phyloP scores from a whole-genome alignment of 2,888 invertebrate species.

The Choreutis nemorana region DNA sequence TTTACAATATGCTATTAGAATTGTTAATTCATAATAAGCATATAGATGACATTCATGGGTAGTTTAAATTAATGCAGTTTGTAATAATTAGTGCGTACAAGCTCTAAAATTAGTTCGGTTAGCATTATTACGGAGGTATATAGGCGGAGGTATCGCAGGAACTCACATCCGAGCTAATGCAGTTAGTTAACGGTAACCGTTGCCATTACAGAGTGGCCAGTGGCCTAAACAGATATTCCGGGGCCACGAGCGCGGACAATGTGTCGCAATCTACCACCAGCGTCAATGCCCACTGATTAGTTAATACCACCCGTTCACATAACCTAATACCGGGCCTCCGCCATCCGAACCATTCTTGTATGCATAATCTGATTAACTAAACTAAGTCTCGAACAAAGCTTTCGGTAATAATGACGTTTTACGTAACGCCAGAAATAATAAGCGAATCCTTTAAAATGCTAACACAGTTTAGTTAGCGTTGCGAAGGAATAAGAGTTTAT shows the following conservation, averaged over 20 bases:
- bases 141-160: no score
- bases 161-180: slow-evolving; percentile 25
- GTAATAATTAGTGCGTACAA: no score
- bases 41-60: no score
- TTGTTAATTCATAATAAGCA: background rate
- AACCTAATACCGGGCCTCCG: slow-evolving; percentile 42
- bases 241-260: slow-evolving; percentile 59
- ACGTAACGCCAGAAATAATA: slow-evolving; percentile 22
- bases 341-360: slow-evolving; percentile 57
- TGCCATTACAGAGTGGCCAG: slow-evolving; percentile 55
- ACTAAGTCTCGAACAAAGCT: slow-evolving; percentile 60
- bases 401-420: slow-evolving; percentile 39
- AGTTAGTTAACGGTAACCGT: slow-evolving; percentile 45
- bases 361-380: slow-evolving; percentile 65
- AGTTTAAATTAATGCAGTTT: no score
- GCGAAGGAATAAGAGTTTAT: slow-evolving; percentile 13
- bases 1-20: background rate
- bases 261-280: slow-evolving; percentile 55
- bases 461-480: slow-evolving; percentile 18
- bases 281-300: slow-evolving; percentile 62
- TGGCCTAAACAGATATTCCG: slow-evolving; percentile 66
- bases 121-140: no score
- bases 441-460: slow-evolving; percentile 27
- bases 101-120: no score
- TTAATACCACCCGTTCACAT: slow-evolving; percentile 56